Percentiles rank a stretch among this genome's conserved stretches.
These are phyloP conservation scores for Bicyclus anynana DNA, from an alignment of 1,140 invertebrate species.

Conservation along the genomic window DNA sequence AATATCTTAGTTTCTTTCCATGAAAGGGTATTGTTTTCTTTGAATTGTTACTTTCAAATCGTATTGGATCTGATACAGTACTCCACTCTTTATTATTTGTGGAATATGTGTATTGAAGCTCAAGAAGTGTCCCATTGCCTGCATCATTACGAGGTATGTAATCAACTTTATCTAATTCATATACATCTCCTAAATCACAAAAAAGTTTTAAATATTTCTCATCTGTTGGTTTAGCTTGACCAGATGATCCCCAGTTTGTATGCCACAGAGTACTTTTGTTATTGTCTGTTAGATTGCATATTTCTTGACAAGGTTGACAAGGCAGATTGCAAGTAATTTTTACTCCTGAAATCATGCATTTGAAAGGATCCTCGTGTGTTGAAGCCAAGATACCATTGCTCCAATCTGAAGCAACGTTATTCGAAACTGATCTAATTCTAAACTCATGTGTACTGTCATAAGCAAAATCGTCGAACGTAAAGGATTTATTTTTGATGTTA, in stretches of 20 bases:
- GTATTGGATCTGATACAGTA: constrained; percentile 28
- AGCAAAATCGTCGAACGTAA: constrained; percentile 45
- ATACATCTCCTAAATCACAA: constrained; percentile 47
- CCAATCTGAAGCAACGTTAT: constrained; percentile 45
- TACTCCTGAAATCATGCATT: constrained; percentile 38
- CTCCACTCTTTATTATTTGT: constrained; percentile 39
- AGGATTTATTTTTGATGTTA: constrained; percentile 39
- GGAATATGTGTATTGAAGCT: constrained; percentile 45
- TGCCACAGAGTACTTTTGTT: constrained; percentile 46
- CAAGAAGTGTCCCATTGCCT: constrained; percentile 52
- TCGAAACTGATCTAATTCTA: constrained; percentile 42
- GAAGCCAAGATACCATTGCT: constrained; percentile 36
- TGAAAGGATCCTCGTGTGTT: constrained; percentile 37
- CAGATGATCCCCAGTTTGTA: constrained; percentile 38
- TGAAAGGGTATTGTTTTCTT: constrained; percentile 42
- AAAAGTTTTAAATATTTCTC: constrained; percentile 32
- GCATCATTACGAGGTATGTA: constrained; percentile 49
- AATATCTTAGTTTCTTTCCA: constrained; percentile 39
- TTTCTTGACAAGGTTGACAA: constrained; percentile 44
- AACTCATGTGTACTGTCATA: constrained; percentile 40
- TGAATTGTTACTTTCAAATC: constrained; percentile 34
- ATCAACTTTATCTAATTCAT: constrained; percentile 46
- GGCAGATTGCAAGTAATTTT: constrained; percentile 49
- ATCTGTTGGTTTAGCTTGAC: constrained; percentile 26
- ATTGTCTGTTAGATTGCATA: constrained; percentile 42